Conservation (phyloP, 2,888 invertebrate genomes). For the Caenorhabditis sp. region DNA sequence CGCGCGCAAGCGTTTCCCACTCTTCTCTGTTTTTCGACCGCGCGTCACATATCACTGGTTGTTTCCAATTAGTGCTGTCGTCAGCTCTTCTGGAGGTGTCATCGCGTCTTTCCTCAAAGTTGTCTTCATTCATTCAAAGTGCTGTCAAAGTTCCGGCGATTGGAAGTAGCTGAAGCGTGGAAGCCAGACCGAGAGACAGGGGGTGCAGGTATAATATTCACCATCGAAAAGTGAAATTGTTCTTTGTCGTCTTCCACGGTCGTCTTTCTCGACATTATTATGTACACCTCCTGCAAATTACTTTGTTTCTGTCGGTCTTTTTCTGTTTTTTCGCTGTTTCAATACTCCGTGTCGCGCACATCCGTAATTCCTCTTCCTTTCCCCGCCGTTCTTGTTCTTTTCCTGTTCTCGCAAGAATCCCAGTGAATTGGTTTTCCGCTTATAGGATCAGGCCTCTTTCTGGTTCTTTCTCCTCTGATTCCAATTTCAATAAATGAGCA, state of each 20-base stretch:
- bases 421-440: neutral
- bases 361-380: neutral
- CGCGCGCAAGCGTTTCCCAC: neutral
- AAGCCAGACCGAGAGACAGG: constrained; percentile 2
- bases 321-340: neutral
- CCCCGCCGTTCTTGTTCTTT: neutral
- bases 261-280: constrained; percentile 48
- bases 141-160: constrained; percentile 22
- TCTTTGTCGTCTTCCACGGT: constrained; percentile 33
- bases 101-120: constrained; percentile 5
- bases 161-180: constrained; percentile 14
- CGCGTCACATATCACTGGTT: constrained; percentile 26
- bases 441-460: too few relatives aligned
- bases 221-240: constrained; percentile 43
- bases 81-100: constrained; percentile 26
- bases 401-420: neutral
- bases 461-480: too few relatives aligned
- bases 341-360: neutral
- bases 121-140: constrained; percentile 9
- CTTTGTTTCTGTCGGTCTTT: constrained; percentile 45
- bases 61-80: constrained; percentile 40
- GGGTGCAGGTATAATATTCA: constrained; percentile 32
- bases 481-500: too few relatives aligned
- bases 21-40: neutral
- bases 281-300: constrained; percentile 50